phyloP scores from a whole-genome alignment of 2,797 vertebrate genomes.

The Trachurus trachurus region DNA sequence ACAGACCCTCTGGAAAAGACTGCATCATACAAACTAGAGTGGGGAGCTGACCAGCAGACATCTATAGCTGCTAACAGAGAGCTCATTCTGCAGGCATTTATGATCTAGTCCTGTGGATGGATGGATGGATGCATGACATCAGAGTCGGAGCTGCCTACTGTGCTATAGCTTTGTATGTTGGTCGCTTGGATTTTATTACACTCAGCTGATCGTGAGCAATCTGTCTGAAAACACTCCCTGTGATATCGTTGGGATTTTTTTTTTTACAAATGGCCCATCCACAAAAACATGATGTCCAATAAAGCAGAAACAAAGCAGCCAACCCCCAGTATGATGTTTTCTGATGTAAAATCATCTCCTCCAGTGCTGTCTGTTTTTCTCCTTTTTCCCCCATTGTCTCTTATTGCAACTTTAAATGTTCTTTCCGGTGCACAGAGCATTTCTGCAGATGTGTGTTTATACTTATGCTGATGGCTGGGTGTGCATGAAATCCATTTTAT shows the following conservation, averaged over 20 bases:
- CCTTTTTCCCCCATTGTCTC: slow-evolving; percentile 27
- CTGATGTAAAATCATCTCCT: slow-evolving; percentile 62
- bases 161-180: slow-evolving; percentile 38
- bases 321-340: slow-evolving; percentile 63
- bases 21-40: slow-evolving; percentile 61
- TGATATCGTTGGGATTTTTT: slow-evolving; percentile 54
- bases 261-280: slow-evolving; percentile 47
- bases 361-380: slow-evolving; percentile 18
- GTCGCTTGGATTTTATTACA: slow-evolving; percentile 56
- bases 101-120: slow-evolving; percentile 42
- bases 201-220: slow-evolving; percentile 55
- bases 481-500: slow-evolving; percentile 4
- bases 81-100: slow-evolving; percentile 52
- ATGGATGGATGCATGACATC: slow-evolving; percentile 43
- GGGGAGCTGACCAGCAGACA: slow-evolving; percentile 60
- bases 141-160: slow-evolving; percentile 55
- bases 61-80: slow-evolving; percentile 56
- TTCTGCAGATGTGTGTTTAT: slow-evolving; percentile 55
- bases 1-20: slow-evolving; percentile 75
- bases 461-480: neutral
- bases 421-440: slow-evolving; percentile 25
- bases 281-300: slow-evolving; percentile 36
- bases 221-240: slow-evolving; percentile 35
- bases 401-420: slow-evolving; percentile 29
- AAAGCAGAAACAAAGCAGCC: slow-evolving; percentile 46